phyloP scores from a whole-genome alignment of 2,113 vertebrate species.

The Rissa tridactyla region DNA sequence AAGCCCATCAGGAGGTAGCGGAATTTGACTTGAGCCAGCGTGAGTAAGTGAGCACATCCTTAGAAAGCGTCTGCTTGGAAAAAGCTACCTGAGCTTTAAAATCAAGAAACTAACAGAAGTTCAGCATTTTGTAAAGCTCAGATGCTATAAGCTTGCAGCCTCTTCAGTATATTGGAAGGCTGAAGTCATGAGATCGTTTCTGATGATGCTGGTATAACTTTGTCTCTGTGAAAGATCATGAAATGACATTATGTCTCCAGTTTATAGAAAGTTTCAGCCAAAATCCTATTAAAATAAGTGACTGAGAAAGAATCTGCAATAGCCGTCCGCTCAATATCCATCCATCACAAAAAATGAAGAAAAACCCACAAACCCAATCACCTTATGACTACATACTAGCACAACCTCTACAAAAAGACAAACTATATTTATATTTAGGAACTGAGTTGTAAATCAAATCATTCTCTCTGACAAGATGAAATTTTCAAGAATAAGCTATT shows the following conservation, averaged over 20 bases:
- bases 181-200: background rate
- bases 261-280: background rate
- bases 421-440: background rate
- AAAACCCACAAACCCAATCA: background rate
- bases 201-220: background rate
- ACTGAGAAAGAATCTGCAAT: background rate
- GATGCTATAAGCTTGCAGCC: background rate
- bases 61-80: background rate
- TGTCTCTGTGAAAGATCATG: background rate
- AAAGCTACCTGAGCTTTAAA: background rate
- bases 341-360: background rate
- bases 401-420: background rate
- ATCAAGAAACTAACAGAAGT: background rate
- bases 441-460: background rate
- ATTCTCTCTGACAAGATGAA: background rate
- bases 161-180: background rate
- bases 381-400: background rate
- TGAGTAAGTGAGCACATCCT: background rate
- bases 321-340: background rate
- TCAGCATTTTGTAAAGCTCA: background rate
- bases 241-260: background rate
- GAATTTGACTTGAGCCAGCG: background rate
- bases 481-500: background rate
- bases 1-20: background rate
- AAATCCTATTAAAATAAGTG: background rate